Base-by-base conservation (phyloP, 1,140 invertebrate species). In the Sycophaga agraensis region DNA sequence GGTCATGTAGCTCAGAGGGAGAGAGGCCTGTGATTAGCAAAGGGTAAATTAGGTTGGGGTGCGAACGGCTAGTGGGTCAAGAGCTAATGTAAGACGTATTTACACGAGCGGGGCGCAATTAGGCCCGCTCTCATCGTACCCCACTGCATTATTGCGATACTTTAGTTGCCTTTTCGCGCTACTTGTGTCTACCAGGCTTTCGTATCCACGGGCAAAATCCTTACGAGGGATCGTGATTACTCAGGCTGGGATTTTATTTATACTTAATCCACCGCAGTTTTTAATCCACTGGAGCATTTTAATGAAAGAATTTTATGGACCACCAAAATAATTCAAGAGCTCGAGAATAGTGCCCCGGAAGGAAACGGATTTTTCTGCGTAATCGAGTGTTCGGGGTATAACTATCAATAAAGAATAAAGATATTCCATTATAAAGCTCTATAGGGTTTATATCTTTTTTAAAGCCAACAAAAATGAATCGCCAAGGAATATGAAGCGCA, bases 371-470 rank as follows among this genome's bases (percentile, higher is more conserved):
- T 40, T 53, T 39, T 26, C 21, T 12, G 14, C 34, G 35, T 53
- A 53, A 53, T 53, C 35, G 50, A 40, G 35, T 39, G 26, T 53
- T 39, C 50, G 34, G 34, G 21, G 17, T 42, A 28, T 42, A 42
- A 31, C 51, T 54, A 54, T 54, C 51, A 54, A 54, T 54, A 54
- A 54, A 54, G 51, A 19, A 24, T 14, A 11, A 54, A 54, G 22
- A 42, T 42, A 42, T 42, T 54, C 39, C 51, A 54, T 54, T 42
- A 43, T 54, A 54, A 54, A 28, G 39, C 22, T 54, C 51, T 42
- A 54, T 28, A 28, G 22, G 39, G 51, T 54, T 54, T 54, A 54
- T 16, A 22, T 11, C 4, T 28, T 31, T 42, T 42, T 54, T 54
- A 42, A 31, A 43, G 51, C 37, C 51, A 31, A 42, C 51, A 42